A percentile compares a stretch with the other conserved stretches of the same genome.
phyloP scores from a whole-genome alignment of 2,113 vertebrate genomes.

The Apteryx owenii region DNA sequence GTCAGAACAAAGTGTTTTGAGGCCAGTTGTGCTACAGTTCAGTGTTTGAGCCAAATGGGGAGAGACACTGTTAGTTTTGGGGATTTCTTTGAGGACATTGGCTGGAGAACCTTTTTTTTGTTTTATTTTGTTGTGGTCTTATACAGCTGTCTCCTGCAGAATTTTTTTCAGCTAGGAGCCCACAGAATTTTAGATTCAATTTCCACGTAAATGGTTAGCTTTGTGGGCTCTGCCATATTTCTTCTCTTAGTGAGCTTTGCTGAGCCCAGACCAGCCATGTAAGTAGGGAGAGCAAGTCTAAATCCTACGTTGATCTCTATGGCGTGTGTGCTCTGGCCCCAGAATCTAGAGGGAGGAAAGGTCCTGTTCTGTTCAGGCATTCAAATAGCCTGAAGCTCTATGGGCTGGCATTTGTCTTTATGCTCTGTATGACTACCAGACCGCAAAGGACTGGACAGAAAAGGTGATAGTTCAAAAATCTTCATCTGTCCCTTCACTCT shows the following conservation, averaged over 20 bases:
- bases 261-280: background rate
- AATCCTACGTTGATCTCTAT: background rate
- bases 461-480: background rate
- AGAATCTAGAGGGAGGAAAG: background rate
- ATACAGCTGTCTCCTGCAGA: background rate
- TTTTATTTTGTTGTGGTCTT: background rate
- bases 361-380: background rate
- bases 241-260: background rate
- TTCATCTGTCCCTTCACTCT: background rate
- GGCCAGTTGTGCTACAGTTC: background rate
- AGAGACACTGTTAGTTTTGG: background rate
- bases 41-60: background rate
- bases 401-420: background rate
- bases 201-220: background rate
- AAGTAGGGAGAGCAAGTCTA: background rate
- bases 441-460: background rate
- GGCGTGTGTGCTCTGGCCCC: background rate
- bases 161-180: background rate
- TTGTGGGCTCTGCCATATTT: background rate
- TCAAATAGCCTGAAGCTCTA: background rate
- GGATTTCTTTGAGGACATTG: background rate
- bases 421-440: background rate
- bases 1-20: background rate
- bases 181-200: background rate
- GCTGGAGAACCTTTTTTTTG: background rate